Conservation (phyloP, 2,113 vertebrate genomes). For the Pavo muticus region DNA sequence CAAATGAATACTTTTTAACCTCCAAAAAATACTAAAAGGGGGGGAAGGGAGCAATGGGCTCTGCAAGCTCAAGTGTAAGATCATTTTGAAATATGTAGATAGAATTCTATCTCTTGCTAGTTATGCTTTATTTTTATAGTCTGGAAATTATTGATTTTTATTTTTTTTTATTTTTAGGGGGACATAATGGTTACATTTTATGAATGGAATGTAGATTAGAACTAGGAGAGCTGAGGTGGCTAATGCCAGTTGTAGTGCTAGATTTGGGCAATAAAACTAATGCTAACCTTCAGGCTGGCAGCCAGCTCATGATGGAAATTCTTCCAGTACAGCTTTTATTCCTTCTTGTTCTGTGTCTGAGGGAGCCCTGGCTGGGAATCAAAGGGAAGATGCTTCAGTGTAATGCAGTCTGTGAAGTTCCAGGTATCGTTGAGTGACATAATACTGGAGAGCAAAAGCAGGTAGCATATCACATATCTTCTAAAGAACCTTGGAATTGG, state of each 20-base stretch:
- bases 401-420: neutral
- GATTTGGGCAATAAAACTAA: neutral
- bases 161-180: neutral
- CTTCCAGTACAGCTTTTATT: slow-evolving; percentile 55
- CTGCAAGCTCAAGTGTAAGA: neutral
- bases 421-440: neutral
- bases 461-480: neutral
- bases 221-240: slow-evolving; percentile 17
- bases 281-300: slow-evolving; percentile 9
- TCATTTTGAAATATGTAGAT: neutral
- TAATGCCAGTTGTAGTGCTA: neutral
- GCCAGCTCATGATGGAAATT: slow-evolving; percentile 7
- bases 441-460: neutral
- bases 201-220: slow-evolving; percentile 31
- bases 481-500: neutral
- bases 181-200: neutral
- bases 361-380: neutral
- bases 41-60: neutral
- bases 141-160: neutral
- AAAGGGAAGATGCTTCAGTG: slow-evolving; percentile 8
- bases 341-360: slow-evolving; percentile 19
- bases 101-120: neutral
- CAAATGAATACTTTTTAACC: neutral
- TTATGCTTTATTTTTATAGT: neutral
- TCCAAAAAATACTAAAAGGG: neutral